phyloP scores from a whole-genome alignment of 2,797 vertebrate species.

The Gymnopithys bicolor region DNA sequence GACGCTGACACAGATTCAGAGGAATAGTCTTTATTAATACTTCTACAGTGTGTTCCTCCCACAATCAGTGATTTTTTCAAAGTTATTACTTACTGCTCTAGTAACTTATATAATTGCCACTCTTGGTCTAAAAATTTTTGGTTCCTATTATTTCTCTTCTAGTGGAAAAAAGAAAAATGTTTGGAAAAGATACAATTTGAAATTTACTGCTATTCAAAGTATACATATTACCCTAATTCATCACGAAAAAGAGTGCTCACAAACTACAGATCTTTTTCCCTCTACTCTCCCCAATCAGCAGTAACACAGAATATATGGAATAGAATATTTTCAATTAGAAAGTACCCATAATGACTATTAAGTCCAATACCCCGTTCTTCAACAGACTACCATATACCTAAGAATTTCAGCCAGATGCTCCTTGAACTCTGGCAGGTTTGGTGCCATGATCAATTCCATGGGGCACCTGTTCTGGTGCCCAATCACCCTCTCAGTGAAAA shows the following conservation, averaged over 20 bases:
- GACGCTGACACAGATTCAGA: background rate
- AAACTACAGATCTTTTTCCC: background rate
- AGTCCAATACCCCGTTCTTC: background rate
- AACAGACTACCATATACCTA: background rate
- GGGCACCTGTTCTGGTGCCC: background rate
- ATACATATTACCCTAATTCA: background rate
- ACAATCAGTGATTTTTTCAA: background rate
- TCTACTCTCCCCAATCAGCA: background rate
- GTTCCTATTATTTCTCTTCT: background rate
- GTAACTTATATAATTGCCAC: background rate
- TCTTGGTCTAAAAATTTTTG: background rate
- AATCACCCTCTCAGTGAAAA: background rate
- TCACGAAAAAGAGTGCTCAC: background rate
- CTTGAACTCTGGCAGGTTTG: background rate
- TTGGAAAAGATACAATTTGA: background rate
- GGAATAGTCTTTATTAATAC: background rate
- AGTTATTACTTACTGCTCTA: background rate
- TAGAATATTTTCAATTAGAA: background rate
- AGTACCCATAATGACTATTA: background rate
- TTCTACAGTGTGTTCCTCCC: background rate
- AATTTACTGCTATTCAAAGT: background rate
- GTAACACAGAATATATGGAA: background rate
- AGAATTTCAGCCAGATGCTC: accelerated
- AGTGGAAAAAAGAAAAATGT: background rate
- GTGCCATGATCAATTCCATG: background rate